These are phyloP conservation scores for Electrophaes corylata DNA, from an alignment of 2,888 invertebrate genomes.

Conservation along the genomic window DNA sequence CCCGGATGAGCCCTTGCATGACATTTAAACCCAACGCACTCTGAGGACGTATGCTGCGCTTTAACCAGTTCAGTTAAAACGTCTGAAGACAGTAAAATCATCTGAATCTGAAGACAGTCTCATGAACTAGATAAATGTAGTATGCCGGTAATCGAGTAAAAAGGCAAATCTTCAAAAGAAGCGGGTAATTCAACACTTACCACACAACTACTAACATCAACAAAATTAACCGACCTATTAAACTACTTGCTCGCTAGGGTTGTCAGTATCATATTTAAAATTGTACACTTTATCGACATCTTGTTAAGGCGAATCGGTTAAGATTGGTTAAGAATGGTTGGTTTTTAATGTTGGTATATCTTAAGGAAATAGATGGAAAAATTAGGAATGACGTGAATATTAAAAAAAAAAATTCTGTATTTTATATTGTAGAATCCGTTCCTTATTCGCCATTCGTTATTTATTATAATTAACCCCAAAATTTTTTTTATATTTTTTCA, in stretches of 20 bases:
- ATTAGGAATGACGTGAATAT: neutral
- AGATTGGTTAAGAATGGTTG: neutral
- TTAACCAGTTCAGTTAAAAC: too few species aligned
- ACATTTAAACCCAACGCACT: too few species aligned
- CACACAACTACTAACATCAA: slow-evolving; percentile 7
- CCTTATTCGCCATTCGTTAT: too few species aligned
- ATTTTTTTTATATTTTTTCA: too few species aligned
- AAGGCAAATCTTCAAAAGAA: neutral
- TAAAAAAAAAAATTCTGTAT: too few species aligned
- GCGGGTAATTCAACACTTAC: slow-evolving; percentile 18
- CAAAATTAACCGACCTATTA: slow-evolving; percentile 26
- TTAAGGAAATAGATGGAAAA: neutral
- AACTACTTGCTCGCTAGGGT: slow-evolving; percentile 36
- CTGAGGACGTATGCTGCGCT: too few species aligned
- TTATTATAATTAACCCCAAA: too few species aligned
- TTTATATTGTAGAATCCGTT: too few species aligned
- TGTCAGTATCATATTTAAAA: slow-evolving; percentile 40
- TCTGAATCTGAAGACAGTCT: too few species aligned
- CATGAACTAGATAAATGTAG: too few species aligned
- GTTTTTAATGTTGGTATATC: neutral
- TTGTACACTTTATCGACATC: slow-evolving; percentile 61
- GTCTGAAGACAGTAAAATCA: too few species aligned
- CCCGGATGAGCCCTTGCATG: too few species aligned
- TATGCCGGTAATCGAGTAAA: neutral
- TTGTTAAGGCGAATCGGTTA: slow-evolving; percentile 26